A percentile compares a stretch with the other conserved stretches of the same genome.
phyloP scores from a whole-genome alignment of 2,797 vertebrate species.

The Nannoperca obscura region DNA sequence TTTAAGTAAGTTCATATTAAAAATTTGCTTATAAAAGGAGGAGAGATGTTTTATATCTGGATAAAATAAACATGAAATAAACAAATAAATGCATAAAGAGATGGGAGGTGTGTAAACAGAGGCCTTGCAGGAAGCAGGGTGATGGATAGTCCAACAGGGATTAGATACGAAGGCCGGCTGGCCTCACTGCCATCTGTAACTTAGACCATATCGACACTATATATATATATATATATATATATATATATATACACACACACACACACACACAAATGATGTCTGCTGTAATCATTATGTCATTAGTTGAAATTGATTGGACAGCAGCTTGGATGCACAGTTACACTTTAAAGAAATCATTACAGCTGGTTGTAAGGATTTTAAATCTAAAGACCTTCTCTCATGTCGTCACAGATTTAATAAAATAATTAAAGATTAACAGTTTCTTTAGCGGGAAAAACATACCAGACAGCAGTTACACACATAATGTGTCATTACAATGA shows the following conservation, averaged over 20 bases:
- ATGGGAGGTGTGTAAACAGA: constrained; percentile 77
- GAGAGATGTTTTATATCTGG: constrained; percentile 2
- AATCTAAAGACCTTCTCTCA: too few species aligned
- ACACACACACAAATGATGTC: too few species aligned
- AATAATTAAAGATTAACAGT: too few species aligned
- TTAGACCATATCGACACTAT: too few species aligned
- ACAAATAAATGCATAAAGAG: constrained; percentile 73
- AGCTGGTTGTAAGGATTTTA: too few species aligned
- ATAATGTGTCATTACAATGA: not conserved
- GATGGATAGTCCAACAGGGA: constrained; percentile 45
- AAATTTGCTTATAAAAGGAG: constrained; percentile 10
- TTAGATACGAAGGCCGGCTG: constrained; percentile 24
- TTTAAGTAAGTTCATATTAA: not conserved
- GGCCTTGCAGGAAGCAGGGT: constrained; percentile 55
- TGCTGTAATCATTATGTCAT: too few species aligned
- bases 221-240: too few species aligned
- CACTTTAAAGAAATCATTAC: not conserved
- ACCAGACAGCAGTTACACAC: not conserved
- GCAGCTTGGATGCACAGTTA: not conserved
- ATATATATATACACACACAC: too few species aligned
- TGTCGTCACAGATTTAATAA: too few species aligned
- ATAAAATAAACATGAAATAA: constrained; percentile 75
- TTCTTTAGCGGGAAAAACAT: too few species aligned
- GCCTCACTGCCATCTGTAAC: not conserved
- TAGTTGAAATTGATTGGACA: not conserved